A percentile compares a stretch with the other conserved stretches of the same genome.
Evolutionary conservation across 92 coral and sea anemone genomes (phyloP).

Genomic region (Zoanthus sansibaricus): DNA sequence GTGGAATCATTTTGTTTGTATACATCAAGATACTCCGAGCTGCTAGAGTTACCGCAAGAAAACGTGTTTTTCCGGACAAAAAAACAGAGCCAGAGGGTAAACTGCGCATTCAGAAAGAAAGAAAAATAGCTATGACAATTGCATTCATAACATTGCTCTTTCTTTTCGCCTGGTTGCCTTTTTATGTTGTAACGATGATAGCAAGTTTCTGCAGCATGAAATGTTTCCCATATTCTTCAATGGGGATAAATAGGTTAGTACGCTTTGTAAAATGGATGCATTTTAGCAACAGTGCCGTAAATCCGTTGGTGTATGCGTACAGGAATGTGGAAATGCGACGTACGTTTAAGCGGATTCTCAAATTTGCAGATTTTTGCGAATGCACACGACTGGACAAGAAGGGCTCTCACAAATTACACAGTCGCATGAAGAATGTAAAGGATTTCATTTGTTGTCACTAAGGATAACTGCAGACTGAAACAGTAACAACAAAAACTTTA

Average conservation of each 20-base stretch:
- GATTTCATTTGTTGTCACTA: neutral
- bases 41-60: slow-evolving; percentile 61
- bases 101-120: slow-evolving; percentile 54
- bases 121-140: slow-evolving; percentile 67
- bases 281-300: slow-evolving; percentile 87
- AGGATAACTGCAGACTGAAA: neutral
- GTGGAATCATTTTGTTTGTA: slow-evolving; percentile 54
- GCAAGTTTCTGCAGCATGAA: slow-evolving; percentile 56
- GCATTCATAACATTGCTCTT: slow-evolving; percentile 68
- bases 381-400: neutral
- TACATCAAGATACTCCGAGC: slow-evolving; percentile 68
- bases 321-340: slow-evolving; percentile 82
- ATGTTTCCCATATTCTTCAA: slow-evolving; percentile 58
- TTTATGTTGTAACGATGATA: slow-evolving; percentile 59
- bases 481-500: neutral
- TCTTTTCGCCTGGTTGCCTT: slow-evolving; percentile 81
- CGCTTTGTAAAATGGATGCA: slow-evolving; percentile 91
- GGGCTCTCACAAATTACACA: neutral
- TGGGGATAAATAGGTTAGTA: slow-evolving; percentile 38
- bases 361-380: slow-evolving; percentile 16
- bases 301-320: slow-evolving; percentile 88
- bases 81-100: slow-evolving; percentile 13
- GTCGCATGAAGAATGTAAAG: neutral
- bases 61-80: slow-evolving; percentile 20
- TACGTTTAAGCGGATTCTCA: slow-evolving; percentile 54